Evolutionary conservation across 2,888 invertebrate genomes (phyloP).

Genomic region (Pseudococcus jackbeardsleyi): DNA sequence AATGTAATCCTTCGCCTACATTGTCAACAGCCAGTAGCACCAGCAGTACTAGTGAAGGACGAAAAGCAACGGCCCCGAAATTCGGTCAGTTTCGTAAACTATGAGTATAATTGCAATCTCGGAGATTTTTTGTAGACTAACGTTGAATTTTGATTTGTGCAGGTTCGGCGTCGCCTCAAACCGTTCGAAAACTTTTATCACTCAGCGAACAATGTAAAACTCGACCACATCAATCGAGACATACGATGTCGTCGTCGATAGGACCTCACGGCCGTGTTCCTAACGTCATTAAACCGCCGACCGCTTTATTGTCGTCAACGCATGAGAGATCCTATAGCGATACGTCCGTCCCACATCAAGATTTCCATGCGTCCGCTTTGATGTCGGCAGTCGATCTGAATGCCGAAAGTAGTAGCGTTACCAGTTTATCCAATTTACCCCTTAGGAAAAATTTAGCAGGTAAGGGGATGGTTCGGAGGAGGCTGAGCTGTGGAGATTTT

Average conservation of each 20-base stretch:
- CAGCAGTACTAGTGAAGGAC: constrained; percentile 85
- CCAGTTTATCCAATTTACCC: constrained; percentile 90
- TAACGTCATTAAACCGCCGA: constrained; percentile 59
- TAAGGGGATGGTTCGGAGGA: background rate
- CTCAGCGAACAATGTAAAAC: constrained; percentile 90
- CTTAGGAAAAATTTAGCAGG: constrained; percentile 85
- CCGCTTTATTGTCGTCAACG: constrained; percentile 66
- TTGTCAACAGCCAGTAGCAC: constrained; percentile 93
- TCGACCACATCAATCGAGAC: constrained; percentile 87
- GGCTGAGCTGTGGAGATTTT: background rate
- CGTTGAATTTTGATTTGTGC: constrained; percentile 50
- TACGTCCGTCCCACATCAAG: constrained; percentile 85
- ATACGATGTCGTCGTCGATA: constrained; percentile 69
- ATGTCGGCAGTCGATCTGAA: constrained; percentile 84
- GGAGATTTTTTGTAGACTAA: background rate
- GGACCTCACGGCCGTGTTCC: constrained; percentile 69
- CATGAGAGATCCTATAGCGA: constrained; percentile 93
- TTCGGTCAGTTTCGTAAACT: constrained; percentile 69
- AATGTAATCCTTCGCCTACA: constrained; percentile 92
- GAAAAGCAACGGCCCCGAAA: constrained; percentile 72
- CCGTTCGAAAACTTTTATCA: constrained; percentile 94
- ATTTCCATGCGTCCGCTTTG: constrained; percentile 70
- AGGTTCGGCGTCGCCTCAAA: constrained; percentile 96
- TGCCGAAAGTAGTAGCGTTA: constrained; percentile 95
- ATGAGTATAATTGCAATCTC: too few relatives aligned